Evolutionary conservation across 2,113 vertebrate species (phyloP), one percentile per base, ranked within the genome.

Genomic region (Seriola aureovittata): DNA sequence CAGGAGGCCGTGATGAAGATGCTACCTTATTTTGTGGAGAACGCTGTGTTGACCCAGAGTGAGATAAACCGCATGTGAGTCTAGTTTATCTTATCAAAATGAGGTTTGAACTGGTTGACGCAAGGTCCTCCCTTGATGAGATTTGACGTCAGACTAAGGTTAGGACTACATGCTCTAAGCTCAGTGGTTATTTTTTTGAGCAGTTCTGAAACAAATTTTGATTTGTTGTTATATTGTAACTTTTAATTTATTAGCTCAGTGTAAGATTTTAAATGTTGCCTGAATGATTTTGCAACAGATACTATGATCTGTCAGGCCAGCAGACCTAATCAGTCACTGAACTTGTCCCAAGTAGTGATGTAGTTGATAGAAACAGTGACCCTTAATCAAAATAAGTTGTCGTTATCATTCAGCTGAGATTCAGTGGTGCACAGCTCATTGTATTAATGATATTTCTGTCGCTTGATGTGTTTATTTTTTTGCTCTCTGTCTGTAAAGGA

Each of bases 11-110:
- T 93, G 85, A 85, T 95, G 90, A 95, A 93, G 93, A 95, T 96
- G 93, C 79, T 96, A 68, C 95, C 95, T 5, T 95, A 94, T 89
- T 95, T 96, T 76, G 93, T 94, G 91, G 90, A 95, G 88, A 95
- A 95, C 12, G 93, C 94, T 1, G 93, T 95, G 75, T 72, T 95
- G 83, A 96, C 93, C 34, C 95, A 95, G 88, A 91, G 71, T 57
- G 93, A 96, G 90, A 95, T 95, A 85, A 92, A 93, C 81, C 91
- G 92, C 88, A 95, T 96, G 95, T 96, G 87, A 96, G 95, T 95
- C 21, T n/a, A 55, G 1, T 5, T 67, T 17, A 11, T 58, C 9
- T 21, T 64, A 66, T 13, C 62, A 54, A 54, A 73, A 55, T 71
- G 19, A 14, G 10, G 46, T 58, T 75, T 52, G 14, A 82, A 68